Base-by-base conservation (phyloP, 2,888 invertebrate species). In the Drosophila nr. perissopoda region DNA sequence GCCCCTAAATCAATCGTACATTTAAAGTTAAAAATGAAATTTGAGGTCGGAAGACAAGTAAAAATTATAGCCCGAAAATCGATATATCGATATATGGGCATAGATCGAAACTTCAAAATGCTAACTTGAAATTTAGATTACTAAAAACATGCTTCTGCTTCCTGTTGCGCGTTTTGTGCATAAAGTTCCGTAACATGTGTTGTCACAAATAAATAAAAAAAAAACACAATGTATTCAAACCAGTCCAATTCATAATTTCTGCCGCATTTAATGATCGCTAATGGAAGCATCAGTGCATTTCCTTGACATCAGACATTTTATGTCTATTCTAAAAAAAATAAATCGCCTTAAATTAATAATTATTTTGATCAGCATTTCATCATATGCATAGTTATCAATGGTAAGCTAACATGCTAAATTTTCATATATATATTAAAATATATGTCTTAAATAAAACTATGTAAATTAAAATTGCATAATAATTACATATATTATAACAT, bases 201-300 rank as follows among this genome's bases (percentile, higher is more conserved):
- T 61, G 65, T 48, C 40, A 60, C 62, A 61, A 65, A 59, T 25
- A 46, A 53, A 57, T 31, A 71, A 33, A 52, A 34, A 51, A 58
- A 48, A 67, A 60, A 49, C 60, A 40, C 59, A 27, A 51, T 70
- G 33, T 56, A 52, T 60, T 61, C 60, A 61, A 36, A 27, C 10
- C 51, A 71, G 38, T 51, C 21, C 52, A 56, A 73, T 74, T 51
- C 46, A 67, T 70, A 66, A 56, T 61, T 69, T 62, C 52, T 69
- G 63, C 34, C 69, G 56, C 66, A 65, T 57, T 54, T 51, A 56
- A 59, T 59, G 51, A 38, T 25, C 59, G 34, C 51, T 33, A 38
- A 51, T 33, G 34, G 40, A 62, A 63, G 60, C 53, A 54, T 58
- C 53, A 51, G 48, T 53, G 53, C 31, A 64, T 64, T 46, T 40